Evolutionary conservation across 1,140 invertebrate genomes (phyloP), one percentile per base, ranked within the genome.

Genomic region (Tetramorium simillimum): DNA sequence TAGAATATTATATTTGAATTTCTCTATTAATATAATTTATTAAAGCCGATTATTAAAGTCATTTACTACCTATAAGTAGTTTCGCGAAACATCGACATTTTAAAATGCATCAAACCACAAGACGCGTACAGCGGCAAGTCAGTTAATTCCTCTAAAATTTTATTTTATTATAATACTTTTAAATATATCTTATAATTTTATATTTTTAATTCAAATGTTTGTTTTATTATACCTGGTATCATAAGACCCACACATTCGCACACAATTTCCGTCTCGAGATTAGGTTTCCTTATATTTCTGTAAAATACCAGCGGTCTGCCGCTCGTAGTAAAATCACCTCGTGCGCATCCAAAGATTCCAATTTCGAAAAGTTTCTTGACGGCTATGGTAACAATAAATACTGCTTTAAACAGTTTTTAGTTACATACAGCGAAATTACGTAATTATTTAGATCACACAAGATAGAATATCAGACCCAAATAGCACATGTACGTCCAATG

Each of bases 81-180:
- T 46, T 96, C 95, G 21, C 96, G 93, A 89, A 96, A 96, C 62
- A 95, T 92, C 0, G 94, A 89, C 69, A 96, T 95, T 62, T 95
- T 94, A 77, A 97, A 97, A 67, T 95, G 95, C 93, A 97, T 95
- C 76, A 96, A 95, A 40, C 96, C 96, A 80, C 96, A 97, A 51
- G 95, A 96, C 3, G 96, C 96, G 65, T 97, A 96, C 87, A 92
- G 93, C 2, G 96, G 96, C 24, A 97, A 90, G 90, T 96, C 96
- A 6, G 65, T 33, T 16, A 94, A 82, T 49, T 81, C 76, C 37
- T 91, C 93, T 95, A 76, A 78, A 75, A 87, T 28, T 28, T 58
- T 9, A 10, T 62, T 58, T 63, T n/a, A 78, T 40, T 65, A 21
- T 9, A 51, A 72, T 67, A 51, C 24, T 62, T 28, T 49, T 49